phyloP scores from a whole-genome alignment of 2,797 vertebrate genomes.

The Pteronotus mesoamericanus region DNA sequence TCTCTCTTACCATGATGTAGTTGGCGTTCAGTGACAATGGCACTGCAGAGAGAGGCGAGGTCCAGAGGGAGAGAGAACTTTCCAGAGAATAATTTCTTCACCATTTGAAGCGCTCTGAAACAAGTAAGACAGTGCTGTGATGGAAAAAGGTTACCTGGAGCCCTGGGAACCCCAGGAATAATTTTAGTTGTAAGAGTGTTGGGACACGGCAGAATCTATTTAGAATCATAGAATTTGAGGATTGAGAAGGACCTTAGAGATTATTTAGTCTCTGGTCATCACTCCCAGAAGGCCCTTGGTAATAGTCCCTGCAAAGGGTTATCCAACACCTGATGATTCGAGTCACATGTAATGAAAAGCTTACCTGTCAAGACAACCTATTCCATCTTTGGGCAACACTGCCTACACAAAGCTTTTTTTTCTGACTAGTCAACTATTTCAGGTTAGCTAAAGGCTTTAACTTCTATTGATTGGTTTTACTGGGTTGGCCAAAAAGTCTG shows the following conservation, averaged over 20 bases:
- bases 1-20: not conserved
- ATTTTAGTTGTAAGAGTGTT: not conserved
- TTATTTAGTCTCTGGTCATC: not conserved
- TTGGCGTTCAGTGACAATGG: not conserved
- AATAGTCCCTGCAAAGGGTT: not conserved
- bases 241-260: not conserved
- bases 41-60: not conserved
- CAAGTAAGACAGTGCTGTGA: not conserved
- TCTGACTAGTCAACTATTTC: not conserved
- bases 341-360: not conserved
- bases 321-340: not conserved
- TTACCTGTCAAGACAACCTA: not conserved
- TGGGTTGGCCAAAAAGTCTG: no score
- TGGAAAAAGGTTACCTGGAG: not conserved
- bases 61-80: not conserved
- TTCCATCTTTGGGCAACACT: not conserved
- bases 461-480: not conserved
- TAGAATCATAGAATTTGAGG: not conserved
- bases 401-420: not conserved
- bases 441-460: not conserved
- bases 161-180: not conserved
- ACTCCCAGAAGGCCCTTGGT: not conserved
- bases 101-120: not conserved
- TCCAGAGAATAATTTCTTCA: not conserved
- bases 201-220: not conserved